Base-by-base conservation (phyloP, 1,140 invertebrate species). In the Formica selysi region DNA sequence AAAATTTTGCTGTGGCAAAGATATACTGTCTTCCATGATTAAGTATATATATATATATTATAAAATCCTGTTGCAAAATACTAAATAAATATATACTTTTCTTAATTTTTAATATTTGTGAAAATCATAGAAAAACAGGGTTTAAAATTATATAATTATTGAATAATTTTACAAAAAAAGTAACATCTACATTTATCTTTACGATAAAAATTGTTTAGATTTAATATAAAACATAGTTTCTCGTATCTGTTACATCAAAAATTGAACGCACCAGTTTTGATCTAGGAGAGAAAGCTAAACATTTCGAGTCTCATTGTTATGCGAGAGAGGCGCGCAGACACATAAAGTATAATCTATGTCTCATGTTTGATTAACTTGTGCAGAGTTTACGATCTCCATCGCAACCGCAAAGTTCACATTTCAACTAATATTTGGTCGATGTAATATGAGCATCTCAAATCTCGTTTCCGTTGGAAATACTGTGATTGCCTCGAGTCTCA, bases 391-490 rank as follows among this genome's bases (percentile, higher is more conserved):
- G 16, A 80, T 13, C 64, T 76, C 36, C 16, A 8, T 4, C 11
- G 29, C 36, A 71, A 71, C 29, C 36, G 16, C 32, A 1, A 80
- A 57, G 65, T 70, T 68, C 64, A 38, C 16, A 8, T 79, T 80
- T 80, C 22, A 80, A 59, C 16, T 71, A 80, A 80, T 80, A 80
- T 71, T 80, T 80, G 65, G n/a, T 54, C 32, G 16, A 70, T 36
- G 16, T 61, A 80, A 80, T 19, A 4, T 67, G 76, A 79, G 13
- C 61, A 79, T 80, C 78, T 80, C 65, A 32, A 70, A 70, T 70
- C 78, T 19, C 36, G 26, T 64, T 32, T 16, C 48, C 1, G 19
- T 44, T 26, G 65, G 70, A 68, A 44, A 57, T 80, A 16, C 29
- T 5, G 3, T n/a, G 16, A 6, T 67, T 67, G 44, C 29, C 44